Percentiles rank a stretch among this genome's conserved stretches.
These are phyloP conservation scores for Eurois occulta DNA, from an alignment of 2,888 invertebrate species.

Conservation along the genomic window DNA sequence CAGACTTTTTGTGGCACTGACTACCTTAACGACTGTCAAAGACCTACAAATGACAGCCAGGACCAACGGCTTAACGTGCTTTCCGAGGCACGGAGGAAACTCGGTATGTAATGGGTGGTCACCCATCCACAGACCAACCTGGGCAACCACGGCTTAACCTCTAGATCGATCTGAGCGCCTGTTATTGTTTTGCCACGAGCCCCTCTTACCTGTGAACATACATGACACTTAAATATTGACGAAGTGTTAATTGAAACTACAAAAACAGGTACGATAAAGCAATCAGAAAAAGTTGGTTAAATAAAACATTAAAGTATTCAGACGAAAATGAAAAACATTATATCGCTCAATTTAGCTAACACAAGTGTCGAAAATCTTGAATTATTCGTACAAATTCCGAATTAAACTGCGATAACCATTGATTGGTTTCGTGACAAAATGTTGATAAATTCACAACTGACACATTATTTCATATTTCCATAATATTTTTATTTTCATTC, in stretches of 20 bases:
- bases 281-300: background rate
- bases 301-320: constrained; percentile 16
- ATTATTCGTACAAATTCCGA: constrained; percentile 40
- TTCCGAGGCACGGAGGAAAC: too few relatives aligned
- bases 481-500: constrained; percentile 56
- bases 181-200: too few relatives aligned
- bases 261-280: background rate
- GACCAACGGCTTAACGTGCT: too few relatives aligned
- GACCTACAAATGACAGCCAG: too few relatives aligned
- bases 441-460: constrained; percentile 44
- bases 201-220: too few relatives aligned
- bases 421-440: constrained; percentile 46
- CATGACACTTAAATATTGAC: background rate
- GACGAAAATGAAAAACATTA: constrained; percentile 1
- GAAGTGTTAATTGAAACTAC: background rate
- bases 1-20: too few relatives aligned
- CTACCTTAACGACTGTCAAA: too few relatives aligned
- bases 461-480: constrained; percentile 51
- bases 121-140: too few relatives aligned
- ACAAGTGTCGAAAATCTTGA: constrained; percentile 33
- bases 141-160: too few relatives aligned
- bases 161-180: too few relatives aligned
- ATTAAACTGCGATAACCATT: constrained; percentile 41
- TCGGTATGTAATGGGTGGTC: too few relatives aligned
- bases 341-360: constrained; percentile 32